Evolutionary conservation across 2,797 vertebrate species (phyloP), one percentile per base, ranked within the genome.

Genomic region (Argya squamiceps): DNA sequence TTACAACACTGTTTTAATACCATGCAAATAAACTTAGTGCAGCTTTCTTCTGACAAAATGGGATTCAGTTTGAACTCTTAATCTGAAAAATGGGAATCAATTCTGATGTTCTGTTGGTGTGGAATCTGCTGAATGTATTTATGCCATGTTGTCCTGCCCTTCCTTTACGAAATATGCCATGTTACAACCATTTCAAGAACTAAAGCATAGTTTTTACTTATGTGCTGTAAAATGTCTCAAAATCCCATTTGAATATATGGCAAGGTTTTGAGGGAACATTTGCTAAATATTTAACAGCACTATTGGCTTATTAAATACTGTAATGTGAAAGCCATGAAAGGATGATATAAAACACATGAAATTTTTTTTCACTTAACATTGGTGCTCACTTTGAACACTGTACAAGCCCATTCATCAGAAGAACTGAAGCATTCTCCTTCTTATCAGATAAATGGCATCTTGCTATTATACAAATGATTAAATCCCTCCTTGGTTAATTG

Each of bases 271-370:
- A 96, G 63, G 58, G 41, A 97, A 95, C 44, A 78, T 97, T 97
- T 92, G 71, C 94, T 96, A 97, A 97, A 97, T 97, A 97, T 97
- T 97, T 97, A 97, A 97, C 84, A 93, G 81, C 62, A 74, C 82
- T 91, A 69, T 92, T 69, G 46, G 75, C 92, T 93, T 98, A 96
- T 96, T 98, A 97, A 97, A 96, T 92, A 88, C 95, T 87, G 44
- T 69, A 91, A 96, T 77, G 63, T 73, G 55, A 88, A 96, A 94
- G 58, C 78, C 70, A 94, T 22, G 63, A 89, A 91, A 81, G 55
- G 56, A 63, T 96, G 93, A 96, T 93, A 92, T 77, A 96, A 90
- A 94, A 84, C 11, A 19, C 80, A 89, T 60, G 90, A 58, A 60
- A 9, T 65, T 95, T 87, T 92, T 94, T 89, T 80, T 47, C 92